Evolutionary conservation across 2,797 vertebrate genomes (phyloP), one percentile per base, ranked within the genome.

Genomic region (Paguma larvata): DNA sequence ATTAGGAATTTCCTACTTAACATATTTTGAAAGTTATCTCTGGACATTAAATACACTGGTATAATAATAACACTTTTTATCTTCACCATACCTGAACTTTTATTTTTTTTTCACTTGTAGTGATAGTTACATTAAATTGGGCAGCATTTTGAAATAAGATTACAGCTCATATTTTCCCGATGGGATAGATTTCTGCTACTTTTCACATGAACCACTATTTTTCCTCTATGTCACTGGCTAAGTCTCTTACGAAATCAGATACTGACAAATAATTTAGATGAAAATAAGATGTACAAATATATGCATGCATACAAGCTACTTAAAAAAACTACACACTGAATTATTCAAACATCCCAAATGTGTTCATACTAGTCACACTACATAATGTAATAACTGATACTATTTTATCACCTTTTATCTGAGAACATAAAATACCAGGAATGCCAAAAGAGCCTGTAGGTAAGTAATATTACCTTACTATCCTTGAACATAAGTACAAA

Each of bases 221-320:
- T 95, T 90, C 46, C 46, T 93, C 1, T 62, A n/a, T 67, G 14
- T 73, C 63, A 44, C 48, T 25, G 30, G 23, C 51, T 77, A 44
- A 70, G 5, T 62, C 62, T 67, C 78, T 77, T 46, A 78, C 48
- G 87, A 75, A 72, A 38, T 16, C 0, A 85, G n/a, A 89, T 73
- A 72, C 4, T 91, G 56, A 67, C 87, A 79, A 93, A 96, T 87
- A 86, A 95, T 97, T 89, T 85, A 92, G 56, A 70, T 86, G 80
- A 92, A 89, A 96, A 75, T 80, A 93, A 83, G 73, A 48, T 53
- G 41, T 67, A 93, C 30, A 95, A 87, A 93, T 80, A 79, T 34
- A 91, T 78, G 48, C 25, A 80, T 79, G 25, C 9, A 88, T 86
- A 77, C 3, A 85, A 89, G 18, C 44, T 10, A 59, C 82, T 92